Conservation (phyloP, 2,797 vertebrate species). For the Ceryle rudis region DNA sequence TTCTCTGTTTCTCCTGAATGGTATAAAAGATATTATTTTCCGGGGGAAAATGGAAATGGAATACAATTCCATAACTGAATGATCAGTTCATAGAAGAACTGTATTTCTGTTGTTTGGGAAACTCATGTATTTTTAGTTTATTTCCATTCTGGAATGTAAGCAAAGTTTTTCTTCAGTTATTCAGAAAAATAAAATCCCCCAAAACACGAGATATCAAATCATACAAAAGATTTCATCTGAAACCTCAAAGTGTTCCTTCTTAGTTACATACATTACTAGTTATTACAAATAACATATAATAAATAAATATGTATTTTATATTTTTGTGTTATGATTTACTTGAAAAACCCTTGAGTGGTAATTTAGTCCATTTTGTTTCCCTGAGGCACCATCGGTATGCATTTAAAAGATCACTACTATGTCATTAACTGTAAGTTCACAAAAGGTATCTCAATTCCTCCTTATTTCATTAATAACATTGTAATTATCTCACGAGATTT, state of each 20-base stretch:
- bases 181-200: neutral
- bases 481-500: neutral
- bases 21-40: neutral
- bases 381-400: neutral
- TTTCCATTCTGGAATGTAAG: neutral
- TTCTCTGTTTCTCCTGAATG: neutral
- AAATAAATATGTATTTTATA: too few species aligned
- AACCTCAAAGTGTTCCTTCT: neutral
- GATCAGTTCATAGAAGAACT: neutral
- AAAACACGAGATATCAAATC: neutral
- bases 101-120: neutral
- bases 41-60: neutral
- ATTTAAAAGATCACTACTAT: neutral
- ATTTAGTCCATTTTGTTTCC: neutral
- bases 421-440: accelerated
- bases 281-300: neutral
- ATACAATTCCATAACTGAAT: neutral
- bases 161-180: neutral
- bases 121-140: neutral
- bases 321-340: neutral
- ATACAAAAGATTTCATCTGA: neutral
- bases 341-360: neutral
- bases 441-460: neutral
- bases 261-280: neutral
- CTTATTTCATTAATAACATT: neutral